Evolutionary conservation across 2,797 vertebrate genomes (phyloP).

Genomic region (Premnoplex brunnescens): DNA sequence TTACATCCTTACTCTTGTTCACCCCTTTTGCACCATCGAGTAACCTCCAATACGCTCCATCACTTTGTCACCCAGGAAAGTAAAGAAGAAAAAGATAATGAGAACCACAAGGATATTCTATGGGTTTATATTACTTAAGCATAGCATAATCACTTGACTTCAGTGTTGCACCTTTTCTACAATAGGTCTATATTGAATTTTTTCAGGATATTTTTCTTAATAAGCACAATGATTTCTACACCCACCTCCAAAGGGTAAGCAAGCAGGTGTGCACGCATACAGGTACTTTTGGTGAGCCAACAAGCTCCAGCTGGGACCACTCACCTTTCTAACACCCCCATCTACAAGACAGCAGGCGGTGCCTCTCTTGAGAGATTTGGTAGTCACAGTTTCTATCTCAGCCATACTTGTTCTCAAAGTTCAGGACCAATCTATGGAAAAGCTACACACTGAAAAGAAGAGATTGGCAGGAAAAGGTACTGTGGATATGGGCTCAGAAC

Average conservation of each 20-base stretch:
- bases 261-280: not conserved
- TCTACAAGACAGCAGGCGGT: not conserved
- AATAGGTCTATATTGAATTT: not conserved
- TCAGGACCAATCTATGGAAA: fast-evolving
- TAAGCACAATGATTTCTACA: not conserved
- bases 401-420: fast-evolving
- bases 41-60: not conserved
- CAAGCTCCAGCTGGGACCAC: not conserved
- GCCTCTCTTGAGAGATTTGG: fast-evolving
- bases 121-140: not conserved
- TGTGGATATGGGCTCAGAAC: fast-evolving
- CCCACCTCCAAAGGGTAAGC: not conserved
- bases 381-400: fast-evolving
- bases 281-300: not conserved
- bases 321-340: not conserved
- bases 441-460: not conserved
- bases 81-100: not conserved
- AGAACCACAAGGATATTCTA: not conserved
- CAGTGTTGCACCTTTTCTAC: not conserved
- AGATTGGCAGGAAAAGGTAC: not conserved
- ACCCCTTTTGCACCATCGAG: not conserved
- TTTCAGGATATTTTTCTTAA: not conserved
- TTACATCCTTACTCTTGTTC: fast-evolving
- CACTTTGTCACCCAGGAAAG: not conserved
- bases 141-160: not conserved